Base-by-base conservation (phyloP, 2,113 vertebrate genomes). In the Melanocharis versteri region DNA sequence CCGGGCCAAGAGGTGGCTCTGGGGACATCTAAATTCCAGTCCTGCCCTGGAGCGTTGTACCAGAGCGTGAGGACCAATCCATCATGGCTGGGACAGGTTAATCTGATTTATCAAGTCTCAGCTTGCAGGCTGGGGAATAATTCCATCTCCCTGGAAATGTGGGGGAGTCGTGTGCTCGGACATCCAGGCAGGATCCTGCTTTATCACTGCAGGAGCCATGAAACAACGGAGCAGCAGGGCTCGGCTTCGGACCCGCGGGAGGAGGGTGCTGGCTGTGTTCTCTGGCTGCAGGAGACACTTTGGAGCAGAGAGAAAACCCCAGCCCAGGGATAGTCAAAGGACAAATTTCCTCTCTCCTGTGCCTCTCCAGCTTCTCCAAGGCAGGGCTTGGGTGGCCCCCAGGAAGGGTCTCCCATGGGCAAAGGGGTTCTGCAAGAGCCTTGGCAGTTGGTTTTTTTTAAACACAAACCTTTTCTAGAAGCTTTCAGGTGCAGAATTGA, bases 31-130 rank as follows among this genome's bases (percentile, higher is more conserved):
- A 12, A 88, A 94, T 92, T 85, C 80, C 44, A 40, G 48, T 37
- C 44, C 21, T 64, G 48, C 31, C 81, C 44, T 24, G 28, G 35
- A 51, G 24, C 7, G 1, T 23, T 51, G 42, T 31, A 18, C 18
- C 37, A 31, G 50, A 84, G 24, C 0, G 0, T 26, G 31, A 91
- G 50, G 37, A 48, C 37, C 42, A 44, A 90, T 96, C 62, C 58
- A 31, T 95, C 89, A 87, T 0, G 0, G 8, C 58, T 81, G 54
- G 45, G 81, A 81, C 77, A 95, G 47, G 47, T 93, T 91, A 87
- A 84, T 89, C 84, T 75, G 56, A 75, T 95, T 84, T 78, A 87
- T 78, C 91, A 75, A 70, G 69, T 57, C 77, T 75, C 77, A 24
- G 23, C 39, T 42, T 31, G 51, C 47, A 78, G 72, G 8, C 15